phyloP scores from a whole-genome alignment of 2,113 vertebrate genomes.

The Callospermophilus lateralis region DNA sequence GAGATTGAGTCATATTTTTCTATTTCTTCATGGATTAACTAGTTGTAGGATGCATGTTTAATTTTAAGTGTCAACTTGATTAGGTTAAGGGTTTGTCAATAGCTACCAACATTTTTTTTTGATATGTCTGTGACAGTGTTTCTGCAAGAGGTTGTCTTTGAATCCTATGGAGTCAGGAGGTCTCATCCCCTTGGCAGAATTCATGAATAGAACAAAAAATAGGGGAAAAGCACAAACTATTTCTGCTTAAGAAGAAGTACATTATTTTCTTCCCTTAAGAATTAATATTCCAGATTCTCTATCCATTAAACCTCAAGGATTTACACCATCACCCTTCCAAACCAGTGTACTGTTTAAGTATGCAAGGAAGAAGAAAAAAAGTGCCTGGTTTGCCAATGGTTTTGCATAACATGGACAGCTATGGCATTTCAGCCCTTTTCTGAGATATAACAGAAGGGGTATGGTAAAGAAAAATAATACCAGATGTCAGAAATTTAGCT shows the following conservation, averaged over 20 bases:
- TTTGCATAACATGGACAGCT: not conserved
- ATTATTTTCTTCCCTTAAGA: not conserved
- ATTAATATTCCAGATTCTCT: not conserved
- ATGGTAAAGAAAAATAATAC: not conserved
- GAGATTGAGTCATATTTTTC: not conserved
- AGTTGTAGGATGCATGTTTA: not conserved
- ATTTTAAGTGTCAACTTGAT: not conserved
- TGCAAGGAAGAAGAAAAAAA: not conserved
- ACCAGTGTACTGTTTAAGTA: not conserved
- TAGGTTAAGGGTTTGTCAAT: not conserved
- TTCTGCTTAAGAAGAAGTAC: too few relatives aligned
- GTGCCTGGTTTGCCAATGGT: not conserved
- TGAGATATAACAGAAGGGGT: not conserved
- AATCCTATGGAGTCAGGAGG: not conserved
- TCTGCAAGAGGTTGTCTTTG: not conserved
- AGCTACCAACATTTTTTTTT: not conserved
- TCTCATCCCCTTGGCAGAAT: not conserved
- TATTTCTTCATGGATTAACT: not conserved
- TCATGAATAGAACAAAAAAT: too few relatives aligned
- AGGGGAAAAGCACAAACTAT: not conserved
- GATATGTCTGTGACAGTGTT: not conserved
- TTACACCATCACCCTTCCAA: fast-evolving
- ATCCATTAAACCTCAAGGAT: not conserved
- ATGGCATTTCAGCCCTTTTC: fast-evolving
- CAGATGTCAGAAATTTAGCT: too few relatives aligned